Evolutionary conservation across 1,140 invertebrate genomes (phyloP).

Genomic region (Phocides pigmalion): DNA sequence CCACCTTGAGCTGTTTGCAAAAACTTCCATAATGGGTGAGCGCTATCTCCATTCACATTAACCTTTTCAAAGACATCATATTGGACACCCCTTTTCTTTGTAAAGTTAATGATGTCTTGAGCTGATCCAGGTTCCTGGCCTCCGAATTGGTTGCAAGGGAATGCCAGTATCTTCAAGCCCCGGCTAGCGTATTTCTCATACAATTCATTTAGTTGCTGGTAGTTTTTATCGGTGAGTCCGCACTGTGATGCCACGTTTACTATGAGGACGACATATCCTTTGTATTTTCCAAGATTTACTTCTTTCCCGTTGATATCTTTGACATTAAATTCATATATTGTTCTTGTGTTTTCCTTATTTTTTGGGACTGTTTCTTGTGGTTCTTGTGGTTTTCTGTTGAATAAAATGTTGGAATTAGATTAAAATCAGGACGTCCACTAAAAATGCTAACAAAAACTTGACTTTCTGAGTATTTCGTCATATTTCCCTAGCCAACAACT

Average conservation of each 20-base stretch:
- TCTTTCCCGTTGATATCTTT: slow-evolving; percentile 89
- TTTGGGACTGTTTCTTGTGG: not conserved
- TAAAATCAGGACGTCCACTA: too few relatives aligned
- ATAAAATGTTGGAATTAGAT: too few relatives aligned
- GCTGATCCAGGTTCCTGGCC: slow-evolving; percentile 90
- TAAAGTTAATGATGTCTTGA: slow-evolving; percentile 90
- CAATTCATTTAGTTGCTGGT: slow-evolving; percentile 89
- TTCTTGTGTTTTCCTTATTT: slow-evolving; percentile 80
- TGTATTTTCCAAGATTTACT: slow-evolving; percentile 89
- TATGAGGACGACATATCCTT: slow-evolving; percentile 89
- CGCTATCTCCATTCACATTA: slow-evolving; percentile 94
- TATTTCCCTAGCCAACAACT: too few relatives aligned
- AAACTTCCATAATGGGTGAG: slow-evolving; percentile 94
- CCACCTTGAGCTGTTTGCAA: slow-evolving; percentile 86
- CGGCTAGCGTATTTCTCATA: slow-evolving; percentile 87
- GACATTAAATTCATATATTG: slow-evolving; percentile 91
- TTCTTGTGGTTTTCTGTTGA: not conserved
- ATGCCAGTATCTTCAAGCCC: slow-evolving; percentile 91
- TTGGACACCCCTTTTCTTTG: slow-evolving; percentile 87
- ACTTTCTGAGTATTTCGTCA: too few relatives aligned
- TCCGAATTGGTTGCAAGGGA: slow-evolving; percentile 97
- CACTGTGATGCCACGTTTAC: slow-evolving; percentile 96
- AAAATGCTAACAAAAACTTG: too few relatives aligned
- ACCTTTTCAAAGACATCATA: slow-evolving; percentile 93
- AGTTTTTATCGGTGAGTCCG: slow-evolving; percentile 92